phyloP scores from a whole-genome alignment of 2,113 vertebrate genomes.

The Solea senegalensis region DNA sequence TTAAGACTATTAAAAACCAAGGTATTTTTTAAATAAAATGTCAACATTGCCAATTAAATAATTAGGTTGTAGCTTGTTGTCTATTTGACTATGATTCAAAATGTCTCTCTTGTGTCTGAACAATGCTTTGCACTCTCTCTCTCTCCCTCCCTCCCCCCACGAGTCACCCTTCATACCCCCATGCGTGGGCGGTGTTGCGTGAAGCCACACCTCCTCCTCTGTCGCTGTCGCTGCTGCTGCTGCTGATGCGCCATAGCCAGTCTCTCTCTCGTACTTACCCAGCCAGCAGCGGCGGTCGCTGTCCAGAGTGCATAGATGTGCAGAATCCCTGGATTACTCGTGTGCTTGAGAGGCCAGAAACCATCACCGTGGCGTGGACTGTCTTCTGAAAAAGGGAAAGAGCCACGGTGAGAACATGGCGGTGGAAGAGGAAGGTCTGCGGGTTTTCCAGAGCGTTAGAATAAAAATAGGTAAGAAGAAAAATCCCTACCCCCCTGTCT shows the following conservation, averaged over 20 bases:
- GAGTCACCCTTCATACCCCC: constrained; percentile 14
- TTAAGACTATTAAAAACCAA: too few relatives aligned
- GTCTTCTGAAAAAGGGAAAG: constrained; percentile 52
- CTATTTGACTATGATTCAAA: too few relatives aligned
- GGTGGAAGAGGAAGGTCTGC: constrained; percentile 95
- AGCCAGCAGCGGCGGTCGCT: constrained; percentile 56
- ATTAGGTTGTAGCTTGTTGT: too few relatives aligned
- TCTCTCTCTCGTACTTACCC: constrained; percentile 43
- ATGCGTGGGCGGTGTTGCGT: constrained; percentile 38
- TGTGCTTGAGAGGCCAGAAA: constrained; percentile 67
- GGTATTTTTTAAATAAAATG: too few relatives aligned
- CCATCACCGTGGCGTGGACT: constrained; percentile 55
- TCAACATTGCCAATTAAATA: too few relatives aligned
- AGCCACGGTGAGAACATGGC: constrained; percentile 85
- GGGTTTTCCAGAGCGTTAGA: constrained; percentile 96
- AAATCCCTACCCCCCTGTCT: constrained; percentile 65
- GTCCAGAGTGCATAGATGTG: constrained; percentile 69
- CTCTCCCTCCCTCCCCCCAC: constrained; percentile 9
- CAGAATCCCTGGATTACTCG: constrained; percentile 73
- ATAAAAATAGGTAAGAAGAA: constrained; percentile 92
- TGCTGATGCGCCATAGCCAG: constrained; percentile 29
- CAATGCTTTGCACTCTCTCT: too few relatives aligned
- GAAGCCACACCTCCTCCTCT: constrained; percentile 55
- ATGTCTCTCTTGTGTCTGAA: too few relatives aligned
- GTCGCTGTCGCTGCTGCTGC: neutral